Conservation (phyloP, 2,113 vertebrate genomes). For the Laterallus jamaicensis region DNA sequence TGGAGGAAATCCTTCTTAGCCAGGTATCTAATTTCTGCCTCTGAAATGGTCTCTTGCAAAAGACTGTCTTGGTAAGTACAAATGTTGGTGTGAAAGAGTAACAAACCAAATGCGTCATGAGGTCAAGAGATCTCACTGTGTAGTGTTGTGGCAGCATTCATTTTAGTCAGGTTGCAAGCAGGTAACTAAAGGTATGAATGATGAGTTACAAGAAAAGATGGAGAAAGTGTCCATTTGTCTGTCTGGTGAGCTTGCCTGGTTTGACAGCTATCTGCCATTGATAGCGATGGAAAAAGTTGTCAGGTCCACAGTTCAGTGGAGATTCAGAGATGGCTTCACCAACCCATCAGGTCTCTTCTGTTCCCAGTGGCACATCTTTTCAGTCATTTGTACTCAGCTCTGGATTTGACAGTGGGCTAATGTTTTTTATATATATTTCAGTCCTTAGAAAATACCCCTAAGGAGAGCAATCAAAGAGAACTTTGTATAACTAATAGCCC, state of each 20-base stretch:
- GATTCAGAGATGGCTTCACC: not conserved
- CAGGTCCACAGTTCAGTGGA: not conserved
- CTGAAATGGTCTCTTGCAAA: not conserved
- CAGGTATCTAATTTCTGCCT: not conserved
- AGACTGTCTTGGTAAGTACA: not conserved
- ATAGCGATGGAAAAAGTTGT: not conserved
- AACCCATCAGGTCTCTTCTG: not conserved
- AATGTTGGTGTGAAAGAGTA: not conserved
- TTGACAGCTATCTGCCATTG: not conserved
- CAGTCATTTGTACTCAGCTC: not conserved
- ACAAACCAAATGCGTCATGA: not conserved
- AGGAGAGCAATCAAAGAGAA: not conserved
- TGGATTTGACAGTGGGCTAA: not conserved
- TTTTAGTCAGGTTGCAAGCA: not conserved
- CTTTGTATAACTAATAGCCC: not conserved
- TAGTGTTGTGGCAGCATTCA: not conserved
- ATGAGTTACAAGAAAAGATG: not conserved
- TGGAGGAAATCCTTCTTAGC: not conserved
- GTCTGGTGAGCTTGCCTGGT: not conserved
- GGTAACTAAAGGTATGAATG: not conserved
- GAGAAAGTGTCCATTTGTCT: not conserved
- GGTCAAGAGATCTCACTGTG: not conserved
- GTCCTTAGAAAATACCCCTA: not conserved
- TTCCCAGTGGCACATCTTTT: not conserved
- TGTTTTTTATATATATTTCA: not conserved